Conservation (phyloP, 2,113 vertebrate species). For the Campylomormyrus numenius region DNA sequence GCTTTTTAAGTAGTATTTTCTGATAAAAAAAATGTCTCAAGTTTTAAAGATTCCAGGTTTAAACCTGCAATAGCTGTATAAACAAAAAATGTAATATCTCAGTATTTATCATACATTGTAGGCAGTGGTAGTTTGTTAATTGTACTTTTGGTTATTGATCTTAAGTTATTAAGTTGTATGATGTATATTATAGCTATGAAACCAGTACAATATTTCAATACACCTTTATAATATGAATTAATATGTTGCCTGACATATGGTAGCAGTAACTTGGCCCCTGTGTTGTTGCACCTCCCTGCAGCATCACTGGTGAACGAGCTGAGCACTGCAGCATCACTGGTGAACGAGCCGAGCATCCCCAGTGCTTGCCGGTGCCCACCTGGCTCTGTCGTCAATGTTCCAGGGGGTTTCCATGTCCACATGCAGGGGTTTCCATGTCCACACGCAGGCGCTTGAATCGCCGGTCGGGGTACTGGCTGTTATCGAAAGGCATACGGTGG, state of each 20-base stretch:
- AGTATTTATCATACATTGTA: neutral
- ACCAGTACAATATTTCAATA: neutral
- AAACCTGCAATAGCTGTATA: neutral
- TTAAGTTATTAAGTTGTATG: conserved; percentile 64
- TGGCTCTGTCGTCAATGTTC: conserved; percentile 57
- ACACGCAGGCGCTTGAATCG: conserved; percentile 83
- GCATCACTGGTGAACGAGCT: conserved; percentile 48
- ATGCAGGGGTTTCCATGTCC: conserved; percentile 61
- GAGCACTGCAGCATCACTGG: conserved; percentile 30
- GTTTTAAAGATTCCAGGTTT: neutral
- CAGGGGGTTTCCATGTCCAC: conserved; percentile 61
- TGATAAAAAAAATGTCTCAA: neutral
- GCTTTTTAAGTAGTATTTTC: neutral
- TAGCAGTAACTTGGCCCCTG: neutral
- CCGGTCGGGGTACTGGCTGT: conserved; percentile 90
- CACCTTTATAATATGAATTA: neutral
- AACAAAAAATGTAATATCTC: neutral
- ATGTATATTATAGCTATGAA: neutral
- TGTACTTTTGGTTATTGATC: conserved; percentile 47
- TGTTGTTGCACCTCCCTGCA: neutral
- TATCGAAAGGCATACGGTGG: conserved; percentile 93
- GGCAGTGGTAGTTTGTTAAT: neutral
- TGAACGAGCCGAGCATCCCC: conserved; percentile 53
- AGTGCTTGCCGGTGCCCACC: conserved; percentile 24
- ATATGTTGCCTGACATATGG: neutral